Conservation (phyloP, 2,113 vertebrate species). For the Anoura caudifer region DNA sequence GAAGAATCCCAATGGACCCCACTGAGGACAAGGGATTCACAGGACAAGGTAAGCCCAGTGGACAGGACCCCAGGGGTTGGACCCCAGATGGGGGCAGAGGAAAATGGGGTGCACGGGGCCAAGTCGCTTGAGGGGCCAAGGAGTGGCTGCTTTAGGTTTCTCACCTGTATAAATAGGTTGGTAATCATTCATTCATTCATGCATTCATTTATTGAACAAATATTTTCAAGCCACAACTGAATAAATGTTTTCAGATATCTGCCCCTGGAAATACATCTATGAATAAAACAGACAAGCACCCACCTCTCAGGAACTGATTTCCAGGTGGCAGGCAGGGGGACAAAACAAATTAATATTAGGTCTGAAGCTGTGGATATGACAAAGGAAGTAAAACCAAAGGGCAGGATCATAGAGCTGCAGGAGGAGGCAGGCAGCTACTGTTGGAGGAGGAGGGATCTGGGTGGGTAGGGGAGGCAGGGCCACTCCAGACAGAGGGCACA, state of each 20-base stretch:
- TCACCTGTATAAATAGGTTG: background rate
- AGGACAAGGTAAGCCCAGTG: background rate
- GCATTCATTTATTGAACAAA: background rate
- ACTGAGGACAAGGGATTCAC: rapidly evolving
- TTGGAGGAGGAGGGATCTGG: rapidly evolving
- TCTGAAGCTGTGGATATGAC: background rate
- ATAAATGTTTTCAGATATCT: background rate
- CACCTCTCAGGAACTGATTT: background rate
- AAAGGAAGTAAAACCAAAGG: background rate
- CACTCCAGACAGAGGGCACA: background rate
- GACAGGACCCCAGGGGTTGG: background rate
- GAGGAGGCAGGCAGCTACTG: background rate
- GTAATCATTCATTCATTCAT: background rate
- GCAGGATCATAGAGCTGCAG: rapidly evolving
- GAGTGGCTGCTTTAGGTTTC: background rate
- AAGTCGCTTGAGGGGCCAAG: background rate
- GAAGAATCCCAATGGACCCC: background rate
- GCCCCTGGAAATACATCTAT: background rate
- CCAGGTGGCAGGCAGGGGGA: background rate
- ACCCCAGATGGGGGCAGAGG: no score
- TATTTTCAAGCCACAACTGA: background rate
- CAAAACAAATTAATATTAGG: background rate
- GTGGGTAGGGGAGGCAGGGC: rapidly evolving
- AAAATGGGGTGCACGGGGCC: rapidly evolving
- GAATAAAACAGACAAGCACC: background rate